phyloP scores from a whole-genome alignment of 2,888 invertebrate genomes.

The Allophyes oxyacanthae region DNA sequence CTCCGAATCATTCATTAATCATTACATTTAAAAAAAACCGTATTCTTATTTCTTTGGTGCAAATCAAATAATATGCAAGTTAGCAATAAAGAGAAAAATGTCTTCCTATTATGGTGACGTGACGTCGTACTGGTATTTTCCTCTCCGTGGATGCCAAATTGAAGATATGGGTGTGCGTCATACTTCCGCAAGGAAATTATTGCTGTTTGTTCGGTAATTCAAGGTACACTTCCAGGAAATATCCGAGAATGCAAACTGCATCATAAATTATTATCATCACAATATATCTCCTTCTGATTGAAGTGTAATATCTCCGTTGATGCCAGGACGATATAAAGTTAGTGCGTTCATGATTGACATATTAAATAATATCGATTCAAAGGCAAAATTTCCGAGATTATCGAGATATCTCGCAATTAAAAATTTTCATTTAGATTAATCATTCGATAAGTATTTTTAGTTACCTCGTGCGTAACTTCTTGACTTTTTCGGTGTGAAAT shows the following conservation, averaged over 20 bases:
- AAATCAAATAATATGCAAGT: conserved; percentile 35
- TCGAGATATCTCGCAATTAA: conserved; percentile 35
- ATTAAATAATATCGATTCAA: conserved; percentile 25
- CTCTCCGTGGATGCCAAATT: conserved; percentile 51
- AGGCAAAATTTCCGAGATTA: conserved; percentile 22
- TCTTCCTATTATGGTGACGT: conserved; percentile 29
- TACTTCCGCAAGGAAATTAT: conserved; percentile 50
- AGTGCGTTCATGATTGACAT: conserved; percentile 18
- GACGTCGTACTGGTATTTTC: conserved; percentile 44
- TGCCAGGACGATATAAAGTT: not conserved
- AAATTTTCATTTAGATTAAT: conserved; percentile 18
- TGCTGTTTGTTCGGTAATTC: conserved; percentile 38
- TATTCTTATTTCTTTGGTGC: conserved; percentile 17
- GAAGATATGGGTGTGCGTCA: conserved; percentile 51
- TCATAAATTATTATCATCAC: conserved; percentile 14
- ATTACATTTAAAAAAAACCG: not conserved
- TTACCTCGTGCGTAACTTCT: conserved; percentile 7
- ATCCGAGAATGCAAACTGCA: conserved; percentile 32
- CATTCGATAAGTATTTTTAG: conserved; percentile 13
- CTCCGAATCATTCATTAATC: not conserved
- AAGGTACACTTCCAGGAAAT: conserved; percentile 47
- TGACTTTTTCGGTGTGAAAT: not conserved
- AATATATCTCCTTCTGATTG: not conserved
- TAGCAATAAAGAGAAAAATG: conserved; percentile 31
- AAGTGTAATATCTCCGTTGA: conserved; percentile 10